Base-by-base conservation (phyloP, 2,888 invertebrate species). In the Diloba caeruleocephala region DNA sequence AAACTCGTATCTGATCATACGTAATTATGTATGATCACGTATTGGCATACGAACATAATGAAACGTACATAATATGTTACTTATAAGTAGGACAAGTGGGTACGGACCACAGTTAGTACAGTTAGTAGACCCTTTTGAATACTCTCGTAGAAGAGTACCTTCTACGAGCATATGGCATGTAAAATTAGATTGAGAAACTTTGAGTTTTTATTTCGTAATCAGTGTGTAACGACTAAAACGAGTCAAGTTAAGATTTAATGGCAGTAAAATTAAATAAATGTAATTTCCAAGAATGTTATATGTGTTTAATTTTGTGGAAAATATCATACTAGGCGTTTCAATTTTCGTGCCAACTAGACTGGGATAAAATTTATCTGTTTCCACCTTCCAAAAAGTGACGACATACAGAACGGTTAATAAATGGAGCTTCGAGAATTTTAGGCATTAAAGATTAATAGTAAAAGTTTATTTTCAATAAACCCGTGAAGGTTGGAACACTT, bases 331-430 rank as follows among this genome's bases (percentile, higher is more conserved):
- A n/a, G 15, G 8, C n/a, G 15, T 39, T 50, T 43, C 19, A 41
- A 54, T 50, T 41, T 43, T 29, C 12, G 31, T 34, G 36, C 36
- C 19, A n/a, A 50, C 29, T 50, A 37, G 46, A 46, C 15, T 37
- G 36, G 39, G 9, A 54, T 25, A 13, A 25, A 59, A 26, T 32
- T 12, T 12, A 49, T 50, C 32, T 50, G 13, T 49, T 45, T 32
- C 32, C 23, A 59, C 28, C 49, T 53, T 49, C n/a, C 26, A 8
- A 32, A 46, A 36, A 8, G 21, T 34, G 44, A 13, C 31, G 39
- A 43, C 10, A 42, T 14, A 26, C 10, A 21, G n/a, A 49, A 38
- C 17, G 15, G 29, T 34, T 45, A 19, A 23, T 21, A 23, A 7
- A 23, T 29, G 33, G 28, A 21, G 21, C 6, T 43, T n/a, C 14